Evolutionary conservation across 2,113 vertebrate species (phyloP).

Genomic region (Lucifuga dentata): DNA sequence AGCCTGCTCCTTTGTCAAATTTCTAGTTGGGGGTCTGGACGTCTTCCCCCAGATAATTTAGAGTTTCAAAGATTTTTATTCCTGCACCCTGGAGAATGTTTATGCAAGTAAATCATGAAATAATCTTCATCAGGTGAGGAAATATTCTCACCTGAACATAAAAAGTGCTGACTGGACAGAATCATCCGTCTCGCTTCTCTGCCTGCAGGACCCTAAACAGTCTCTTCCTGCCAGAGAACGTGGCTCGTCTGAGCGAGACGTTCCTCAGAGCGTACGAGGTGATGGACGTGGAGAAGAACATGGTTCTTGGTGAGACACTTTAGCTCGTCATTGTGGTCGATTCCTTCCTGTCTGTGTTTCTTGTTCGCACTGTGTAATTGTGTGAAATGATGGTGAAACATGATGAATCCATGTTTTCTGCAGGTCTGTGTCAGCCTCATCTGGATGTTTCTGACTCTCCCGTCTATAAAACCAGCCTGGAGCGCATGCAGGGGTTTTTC

Average conservation of each 20-base stretch:
- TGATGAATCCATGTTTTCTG: constrained; percentile 5
- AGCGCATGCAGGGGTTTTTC: constrained; percentile 97
- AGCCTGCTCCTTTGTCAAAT: too few relatives aligned
- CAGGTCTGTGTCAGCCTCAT: constrained; percentile 89
- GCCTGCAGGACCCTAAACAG: constrained; percentile 87
- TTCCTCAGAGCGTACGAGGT: constrained; percentile 89
- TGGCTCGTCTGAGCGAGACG: constrained; percentile 88
- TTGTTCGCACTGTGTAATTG: too few relatives aligned
- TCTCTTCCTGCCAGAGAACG: constrained; percentile 91
- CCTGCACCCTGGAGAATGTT: too few relatives aligned
- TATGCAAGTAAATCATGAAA: too few relatives aligned
- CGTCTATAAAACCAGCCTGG: constrained; percentile 87
- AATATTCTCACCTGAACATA: too few relatives aligned
- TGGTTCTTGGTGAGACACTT: constrained; percentile 91
- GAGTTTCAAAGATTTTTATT: too few relatives aligned
- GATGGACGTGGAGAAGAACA: constrained; percentile 91
- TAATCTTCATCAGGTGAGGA: too few relatives aligned
- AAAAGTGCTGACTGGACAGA: background rate
- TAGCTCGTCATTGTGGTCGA: too few relatives aligned
- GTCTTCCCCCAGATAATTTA: too few relatives aligned
- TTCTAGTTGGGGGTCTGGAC: too few relatives aligned
- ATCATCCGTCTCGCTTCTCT: constrained; percentile 3
- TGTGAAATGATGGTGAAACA: background rate
- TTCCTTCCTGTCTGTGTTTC: background rate
- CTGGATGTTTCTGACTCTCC: constrained; percentile 89